phyloP scores from a whole-genome alignment of 2,113 vertebrate genomes.

The Epinephelus moara region DNA sequence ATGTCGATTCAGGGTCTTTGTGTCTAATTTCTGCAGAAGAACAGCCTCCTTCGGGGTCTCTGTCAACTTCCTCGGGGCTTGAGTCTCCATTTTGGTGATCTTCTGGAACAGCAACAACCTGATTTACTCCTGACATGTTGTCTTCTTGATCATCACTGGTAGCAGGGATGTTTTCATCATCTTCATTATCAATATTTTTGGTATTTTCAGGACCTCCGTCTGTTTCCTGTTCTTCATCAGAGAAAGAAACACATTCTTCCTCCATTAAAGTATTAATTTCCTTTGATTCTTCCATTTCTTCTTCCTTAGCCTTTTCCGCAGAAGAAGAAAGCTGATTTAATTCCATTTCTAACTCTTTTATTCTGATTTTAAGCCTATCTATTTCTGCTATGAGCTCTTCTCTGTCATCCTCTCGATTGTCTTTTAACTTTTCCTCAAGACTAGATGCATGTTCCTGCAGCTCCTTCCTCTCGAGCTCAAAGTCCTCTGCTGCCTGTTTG shows the following conservation, averaged over 20 bases:
- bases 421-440: conserved; percentile 79
- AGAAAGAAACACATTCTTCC: not conserved
- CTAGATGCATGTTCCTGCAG: conserved; percentile 74
- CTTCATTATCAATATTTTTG: not conserved
- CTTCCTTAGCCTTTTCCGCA: conserved; percentile 44
- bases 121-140: not conserved
- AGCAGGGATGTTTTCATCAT: not conserved
- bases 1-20: not conserved
- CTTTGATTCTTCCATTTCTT: conserved; percentile 18
- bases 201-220: not conserved
- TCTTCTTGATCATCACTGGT: not conserved
- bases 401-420: conserved; percentile 72
- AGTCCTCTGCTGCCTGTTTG: conserved; percentile 75
- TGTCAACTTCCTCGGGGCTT: not conserved
- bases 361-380: conserved; percentile 70
- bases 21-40: not conserved
- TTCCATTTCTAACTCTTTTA: conserved; percentile 78
- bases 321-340: conserved; percentile 22
- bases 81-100: not conserved
- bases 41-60: not conserved
- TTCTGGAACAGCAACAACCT: not conserved
- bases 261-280: conserved; percentile 1
- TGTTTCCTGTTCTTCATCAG: conserved; percentile 18
- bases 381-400: conserved; percentile 78
- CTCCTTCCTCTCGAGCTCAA: conserved; percentile 80